Percentiles rank a stretch among this genome's conserved stretches.
These are phyloP conservation scores for Mystacornis crossleyi DNA, from an alignment of 2,113 vertebrate genomes.

Conservation along the genomic window DNA sequence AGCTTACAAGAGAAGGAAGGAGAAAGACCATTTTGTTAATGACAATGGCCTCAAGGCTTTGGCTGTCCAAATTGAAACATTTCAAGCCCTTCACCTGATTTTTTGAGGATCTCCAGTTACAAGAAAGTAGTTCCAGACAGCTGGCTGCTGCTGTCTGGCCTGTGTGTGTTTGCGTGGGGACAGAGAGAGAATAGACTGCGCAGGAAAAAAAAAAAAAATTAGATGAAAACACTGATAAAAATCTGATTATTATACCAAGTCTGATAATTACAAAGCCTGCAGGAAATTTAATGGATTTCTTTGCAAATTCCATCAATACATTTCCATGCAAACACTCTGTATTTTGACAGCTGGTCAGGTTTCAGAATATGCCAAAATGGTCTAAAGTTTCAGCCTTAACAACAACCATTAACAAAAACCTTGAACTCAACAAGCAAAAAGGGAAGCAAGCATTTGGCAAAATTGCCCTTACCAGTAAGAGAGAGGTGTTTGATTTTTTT, in stretches of 20 bases:
- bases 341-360: not conserved
- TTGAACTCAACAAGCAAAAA: not conserved
- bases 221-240: not conserved
- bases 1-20: not conserved
- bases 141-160: not conserved
- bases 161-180: not conserved
- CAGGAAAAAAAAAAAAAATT: not conserved
- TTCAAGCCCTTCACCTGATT: not conserved
- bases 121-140: not conserved
- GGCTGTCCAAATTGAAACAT: not conserved
- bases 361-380: not conserved
- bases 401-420: not conserved
- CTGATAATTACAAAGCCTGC: not conserved
- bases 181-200: not conserved
- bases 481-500: not conserved
- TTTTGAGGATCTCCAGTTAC: not conserved
- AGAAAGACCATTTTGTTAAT: not conserved
- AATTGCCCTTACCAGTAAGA: not conserved
- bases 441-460: not conserved
- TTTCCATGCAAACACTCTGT: not conserved
- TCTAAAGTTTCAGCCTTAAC: not conserved
- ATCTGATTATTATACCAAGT: not conserved
- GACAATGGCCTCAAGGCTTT: not conserved
- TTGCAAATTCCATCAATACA: not conserved
- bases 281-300: not conserved